Conservation (phyloP, 2,797 vertebrate genomes). For the Micropoecilia bifurca region DNA sequence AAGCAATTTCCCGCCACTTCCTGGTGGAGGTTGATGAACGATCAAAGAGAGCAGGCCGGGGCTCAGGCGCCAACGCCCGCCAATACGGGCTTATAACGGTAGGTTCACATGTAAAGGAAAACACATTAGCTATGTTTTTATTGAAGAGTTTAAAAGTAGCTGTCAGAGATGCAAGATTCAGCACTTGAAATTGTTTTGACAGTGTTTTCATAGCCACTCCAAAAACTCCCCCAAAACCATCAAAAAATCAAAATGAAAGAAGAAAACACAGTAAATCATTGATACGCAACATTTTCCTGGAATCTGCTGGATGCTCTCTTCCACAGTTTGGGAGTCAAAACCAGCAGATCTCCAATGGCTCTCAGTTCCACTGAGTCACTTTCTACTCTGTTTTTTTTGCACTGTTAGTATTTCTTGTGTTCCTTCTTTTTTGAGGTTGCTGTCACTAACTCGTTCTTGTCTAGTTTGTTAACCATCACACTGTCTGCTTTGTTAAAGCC, state of each 20-base stretch:
- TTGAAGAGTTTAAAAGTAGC: not conserved
- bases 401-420: not conserved
- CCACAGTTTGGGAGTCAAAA: not conserved
- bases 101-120: not conserved
- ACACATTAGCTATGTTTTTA: not conserved
- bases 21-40: conserved; percentile 45
- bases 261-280: not conserved
- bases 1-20: conserved; percentile 15
- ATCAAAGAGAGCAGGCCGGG: conserved; percentile 7
- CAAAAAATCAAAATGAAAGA: not conserved
- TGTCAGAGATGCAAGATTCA: not conserved
- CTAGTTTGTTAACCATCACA: not conserved
- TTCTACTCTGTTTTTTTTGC: not conserved
- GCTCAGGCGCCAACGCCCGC: not conserved
- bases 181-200: not conserved
- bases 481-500: not conserved
- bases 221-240: not conserved
- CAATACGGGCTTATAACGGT: not conserved
- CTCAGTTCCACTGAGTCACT: not conserved
- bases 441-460: not conserved
- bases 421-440: not conserved
- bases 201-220: not conserved
- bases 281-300: not conserved
- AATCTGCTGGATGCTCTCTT: not conserved
- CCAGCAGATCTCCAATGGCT: not conserved